phyloP scores from a whole-genome alignment of 2,797 vertebrate species.

The Anas acuta region DNA sequence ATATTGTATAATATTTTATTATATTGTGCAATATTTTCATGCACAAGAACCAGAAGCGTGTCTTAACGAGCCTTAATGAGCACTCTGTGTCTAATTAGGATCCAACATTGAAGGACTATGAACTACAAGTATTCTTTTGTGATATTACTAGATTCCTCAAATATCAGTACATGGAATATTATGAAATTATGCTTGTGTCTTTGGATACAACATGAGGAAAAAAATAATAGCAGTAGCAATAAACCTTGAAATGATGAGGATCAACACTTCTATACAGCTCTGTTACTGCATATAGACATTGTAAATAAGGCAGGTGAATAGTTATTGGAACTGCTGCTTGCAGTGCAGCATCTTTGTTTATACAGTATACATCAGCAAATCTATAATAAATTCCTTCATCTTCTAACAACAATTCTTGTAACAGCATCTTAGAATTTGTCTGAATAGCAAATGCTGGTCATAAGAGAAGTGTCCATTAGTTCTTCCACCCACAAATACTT shows the following conservation, averaged over 20 bases:
- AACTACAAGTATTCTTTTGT: neutral
- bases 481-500: neutral
- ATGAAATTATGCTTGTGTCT: neutral
- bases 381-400: neutral
- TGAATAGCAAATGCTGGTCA: neutral
- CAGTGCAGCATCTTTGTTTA: neutral
- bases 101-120: neutral
- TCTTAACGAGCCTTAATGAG: neutral
- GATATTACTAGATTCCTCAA: neutral
- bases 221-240: neutral
- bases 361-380: neutral
- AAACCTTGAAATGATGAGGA: neutral
- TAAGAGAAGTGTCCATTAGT: neutral
- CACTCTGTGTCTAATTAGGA: neutral
- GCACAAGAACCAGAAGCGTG: neutral
- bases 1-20: neutral
- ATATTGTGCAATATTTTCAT: neutral
- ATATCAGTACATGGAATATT: neutral
- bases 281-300: neutral
- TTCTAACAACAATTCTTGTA: neutral
- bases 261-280: neutral
- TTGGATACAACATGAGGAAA: neutral
- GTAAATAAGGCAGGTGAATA: neutral
- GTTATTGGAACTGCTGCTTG: neutral
- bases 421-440: neutral